Base-by-base conservation (phyloP, 2,113 vertebrate genomes). In the Muscicapa adusta region DNA sequence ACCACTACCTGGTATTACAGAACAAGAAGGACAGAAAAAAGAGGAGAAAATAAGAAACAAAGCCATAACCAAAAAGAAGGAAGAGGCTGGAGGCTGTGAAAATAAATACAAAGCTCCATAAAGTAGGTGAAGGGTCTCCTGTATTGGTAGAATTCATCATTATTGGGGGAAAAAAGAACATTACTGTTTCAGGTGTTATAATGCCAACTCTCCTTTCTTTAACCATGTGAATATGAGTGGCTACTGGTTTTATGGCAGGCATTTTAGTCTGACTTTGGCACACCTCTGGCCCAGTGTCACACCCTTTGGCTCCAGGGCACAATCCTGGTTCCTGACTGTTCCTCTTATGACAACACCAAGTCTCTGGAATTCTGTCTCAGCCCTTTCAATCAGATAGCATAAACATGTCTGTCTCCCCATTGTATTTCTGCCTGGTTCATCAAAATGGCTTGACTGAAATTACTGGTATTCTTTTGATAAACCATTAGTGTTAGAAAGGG, bases 401-500 rank as follows among this genome's bases (percentile, higher is more conserved):
- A 93, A 95, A 96, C 91, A 85, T 12, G 83, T 72, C 85, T 94
- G 92, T 94, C 93, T 96, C 68, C 85, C 45, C 48, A 45, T 93
- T 85, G 87, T 87, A 33, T 33, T 94, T 88, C 76, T 77, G 68
- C 72, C 70, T 90, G 62, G 68, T 89, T 96, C 95, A 51, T 88
- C 93, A 78, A 87, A 85, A 78, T 47, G 85, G 56, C 74, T 92
- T 93, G 88, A 93, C 84, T 93, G 84, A 96, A 85, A 91, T 94
- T 93, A 82, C 92, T 94, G 73, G 88, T 95, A 78, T 89, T 95
- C 88, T 96, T 96, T 95, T 96, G 96, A 96, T 98, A 98, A 98
- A 96, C 96, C 95, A 97, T 98, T 97, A 97, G 87, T 53, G 79
- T 89, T 85, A 81, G 85, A 93, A 96, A 96, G 89, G 56, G 61